Base-by-base conservation (phyloP, 53 echinoderm and acorn worm genomes). In the Stichopus horrens region DNA sequence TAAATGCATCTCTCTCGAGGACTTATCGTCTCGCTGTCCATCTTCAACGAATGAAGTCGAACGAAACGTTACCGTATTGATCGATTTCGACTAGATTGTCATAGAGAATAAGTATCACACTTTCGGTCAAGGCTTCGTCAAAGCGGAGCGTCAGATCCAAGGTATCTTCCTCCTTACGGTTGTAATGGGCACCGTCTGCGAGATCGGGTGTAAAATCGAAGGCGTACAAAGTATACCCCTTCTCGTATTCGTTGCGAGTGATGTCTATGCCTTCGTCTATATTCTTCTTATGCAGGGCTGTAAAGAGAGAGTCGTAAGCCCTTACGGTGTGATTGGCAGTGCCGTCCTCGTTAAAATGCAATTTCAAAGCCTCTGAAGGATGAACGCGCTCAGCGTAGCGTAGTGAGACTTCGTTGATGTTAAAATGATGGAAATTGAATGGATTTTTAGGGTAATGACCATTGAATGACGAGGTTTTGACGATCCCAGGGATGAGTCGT, bases 151-250 rank as follows among this genome's bases (percentile, higher is more conserved):
- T 54, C 68, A 90, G 66, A n/a, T 77, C 57, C 58, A 90, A 83
- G 51, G 58, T 90, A 6, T 85, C 85, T 57, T 85, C 74, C 53
- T 90, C 58, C n/a, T 90, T 84, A 5, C 90, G 76, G 73, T 92
- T 94, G 51, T 88, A 94, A 65, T 95, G 91, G 19, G 86, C 86
- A 0, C 89, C 91, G 54, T 89, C 23, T 0, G 93, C 89, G 23
- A 95, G 23, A 55, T 95, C 93, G 9, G 93, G 92, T 19, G 93
- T 89, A 11, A 93, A 23, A 84, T 95, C 95, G 93, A 54, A 22
- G 21, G 89, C 14, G 56, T 90, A 94, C 6, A 89, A 93, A 93
- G 86, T 78, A 14, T 53, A 86, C 8, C 90, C 90, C 60, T 66
- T 75, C n/a, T 75, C 75, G 23, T 75, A 75, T 8, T 20, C 75